Evolutionary conservation across 2,888 invertebrate species (phyloP).

Genomic region (Lasioglossum marginatum): DNA sequence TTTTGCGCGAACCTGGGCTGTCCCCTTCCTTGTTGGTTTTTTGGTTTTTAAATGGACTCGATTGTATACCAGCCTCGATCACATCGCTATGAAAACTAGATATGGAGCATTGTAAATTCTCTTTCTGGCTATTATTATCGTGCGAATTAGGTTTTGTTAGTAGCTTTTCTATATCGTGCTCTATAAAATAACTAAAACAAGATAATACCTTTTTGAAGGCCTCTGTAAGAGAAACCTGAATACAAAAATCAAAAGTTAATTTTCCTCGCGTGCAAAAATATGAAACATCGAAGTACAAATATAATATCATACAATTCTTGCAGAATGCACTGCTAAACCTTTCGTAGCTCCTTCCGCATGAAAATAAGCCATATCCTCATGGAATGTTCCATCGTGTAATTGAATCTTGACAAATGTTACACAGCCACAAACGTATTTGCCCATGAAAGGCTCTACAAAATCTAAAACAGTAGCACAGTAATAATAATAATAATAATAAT

Average conservation of each 20-base stretch:
- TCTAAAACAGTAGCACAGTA: constrained; percentile 58
- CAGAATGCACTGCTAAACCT: constrained; percentile 68
- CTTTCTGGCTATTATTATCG: not conserved
- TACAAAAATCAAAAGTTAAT: not conserved
- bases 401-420: constrained; percentile 72
- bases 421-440: constrained; percentile 73
- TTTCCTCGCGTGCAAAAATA: not conserved
- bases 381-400: constrained; percentile 66
- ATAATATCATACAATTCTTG: constrained; percentile 65
- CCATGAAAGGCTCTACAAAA: constrained; percentile 70
- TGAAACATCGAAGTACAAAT: not conserved
- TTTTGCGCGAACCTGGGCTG: constrained; percentile 10
- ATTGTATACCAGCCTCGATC: constrained; percentile 35
- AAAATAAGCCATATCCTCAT: constrained; percentile 75
- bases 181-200: constrained; percentile 67
- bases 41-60: constrained; percentile 9
- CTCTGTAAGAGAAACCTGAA: constrained; percentile 69
- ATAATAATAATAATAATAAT: not conserved
- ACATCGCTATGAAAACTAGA: not conserved
- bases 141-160: not conserved
- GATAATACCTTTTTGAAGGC: constrained; percentile 70
- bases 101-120: not conserved
- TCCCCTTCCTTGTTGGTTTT: not conserved
- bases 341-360: constrained; percentile 65
- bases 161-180: constrained; percentile 47